Conservation (phyloP, 2,113 vertebrate species). For the Gulo gulo region DNA sequence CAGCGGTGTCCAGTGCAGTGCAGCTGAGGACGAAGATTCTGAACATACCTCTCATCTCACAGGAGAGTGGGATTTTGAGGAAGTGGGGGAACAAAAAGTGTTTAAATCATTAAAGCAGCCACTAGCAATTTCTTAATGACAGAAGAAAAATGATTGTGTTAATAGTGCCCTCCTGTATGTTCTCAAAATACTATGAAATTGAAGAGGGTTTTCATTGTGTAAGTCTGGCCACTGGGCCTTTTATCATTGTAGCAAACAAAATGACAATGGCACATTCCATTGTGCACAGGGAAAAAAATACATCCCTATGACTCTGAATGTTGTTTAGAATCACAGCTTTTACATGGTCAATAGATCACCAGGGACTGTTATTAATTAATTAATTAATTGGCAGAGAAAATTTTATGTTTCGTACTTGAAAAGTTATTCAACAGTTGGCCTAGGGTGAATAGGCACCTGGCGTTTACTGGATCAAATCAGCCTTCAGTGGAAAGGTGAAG, state of each 20-base stretch:
- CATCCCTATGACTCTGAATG: neutral
- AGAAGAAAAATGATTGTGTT: neutral
- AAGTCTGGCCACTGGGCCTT: neutral
- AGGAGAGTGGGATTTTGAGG: neutral
- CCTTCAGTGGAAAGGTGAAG: neutral
- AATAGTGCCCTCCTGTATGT: neutral
- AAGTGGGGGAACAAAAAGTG: neutral
- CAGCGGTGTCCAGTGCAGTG: neutral
- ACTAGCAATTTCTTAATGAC: conserved; percentile 8
- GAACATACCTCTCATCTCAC: neutral
- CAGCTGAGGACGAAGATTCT: neutral
- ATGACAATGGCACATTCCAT: neutral
- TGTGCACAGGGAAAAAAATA: neutral
- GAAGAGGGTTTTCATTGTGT: neutral
- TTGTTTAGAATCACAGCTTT: neutral
- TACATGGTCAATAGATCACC: neutral
- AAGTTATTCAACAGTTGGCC: neutral
- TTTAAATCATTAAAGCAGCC: neutral
- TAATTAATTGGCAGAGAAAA: neutral
- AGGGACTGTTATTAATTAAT: neutral
- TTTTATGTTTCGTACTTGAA: neutral
- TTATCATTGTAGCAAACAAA: neutral
- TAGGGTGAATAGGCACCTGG: neutral
- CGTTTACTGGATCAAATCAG: neutral
- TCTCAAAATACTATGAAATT: neutral